Conservation (phyloP, 35 echinoderm and acorn worm species). For the Amphiura filiformis region DNA sequence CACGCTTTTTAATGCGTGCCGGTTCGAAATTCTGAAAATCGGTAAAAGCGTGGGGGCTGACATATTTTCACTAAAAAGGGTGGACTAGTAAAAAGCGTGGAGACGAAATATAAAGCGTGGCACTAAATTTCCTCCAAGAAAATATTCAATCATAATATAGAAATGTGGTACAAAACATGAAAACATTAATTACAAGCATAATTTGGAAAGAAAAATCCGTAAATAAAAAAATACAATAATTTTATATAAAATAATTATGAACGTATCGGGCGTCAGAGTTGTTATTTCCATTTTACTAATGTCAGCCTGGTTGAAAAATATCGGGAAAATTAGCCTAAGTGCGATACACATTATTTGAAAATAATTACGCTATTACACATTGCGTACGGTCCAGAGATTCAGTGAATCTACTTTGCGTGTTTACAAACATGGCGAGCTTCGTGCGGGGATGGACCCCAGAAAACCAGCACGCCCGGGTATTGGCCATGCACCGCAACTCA, state of each 20-base stretch:
- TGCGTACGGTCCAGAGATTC: not conserved
- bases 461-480: not conserved
- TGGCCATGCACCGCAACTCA: not conserved
- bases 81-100: not conserved
- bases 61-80: not conserved
- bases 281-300: not conserved
- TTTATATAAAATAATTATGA: not conserved
- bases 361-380: not conserved
- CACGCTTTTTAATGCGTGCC: no score
- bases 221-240: not conserved
- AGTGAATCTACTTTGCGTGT: not conserved
- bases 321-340: not conserved
- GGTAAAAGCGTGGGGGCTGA: no score
- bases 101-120: not conserved
- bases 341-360: not conserved
- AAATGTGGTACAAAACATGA: not conserved
- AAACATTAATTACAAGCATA: not conserved
- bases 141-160: not conserved
- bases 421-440: not conserved
- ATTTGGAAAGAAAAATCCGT: not conserved
- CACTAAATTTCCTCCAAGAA: not conserved
- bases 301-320: not conserved
- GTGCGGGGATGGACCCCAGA: not conserved
- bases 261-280: not conserved
- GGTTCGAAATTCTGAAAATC: no score